Evolutionary conservation across 2,888 invertebrate species (phyloP).

Genomic region (Linnaemya vulpina): DNA sequence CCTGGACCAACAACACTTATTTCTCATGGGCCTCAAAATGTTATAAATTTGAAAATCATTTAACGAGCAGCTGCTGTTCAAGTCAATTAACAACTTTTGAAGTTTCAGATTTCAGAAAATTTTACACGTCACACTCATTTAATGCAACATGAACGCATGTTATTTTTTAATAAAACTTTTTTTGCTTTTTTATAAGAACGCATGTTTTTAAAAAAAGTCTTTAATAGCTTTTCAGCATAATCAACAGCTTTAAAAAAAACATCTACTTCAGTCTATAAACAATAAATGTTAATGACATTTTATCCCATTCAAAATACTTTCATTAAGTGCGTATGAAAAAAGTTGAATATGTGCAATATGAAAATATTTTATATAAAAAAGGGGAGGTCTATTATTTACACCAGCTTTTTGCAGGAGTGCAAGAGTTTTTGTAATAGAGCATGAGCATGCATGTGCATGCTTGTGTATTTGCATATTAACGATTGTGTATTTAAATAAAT

Average conservation of each 20-base stretch:
- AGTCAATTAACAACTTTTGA: not conserved
- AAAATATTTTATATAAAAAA: not conserved
- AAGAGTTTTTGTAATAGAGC: not conserved
- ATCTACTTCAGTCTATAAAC: slow-evolving; percentile 9
- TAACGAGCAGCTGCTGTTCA: not conserved
- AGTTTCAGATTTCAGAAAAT: not conserved
- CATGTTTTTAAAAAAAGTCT: not conserved
- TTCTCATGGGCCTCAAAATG: too few relatives aligned
- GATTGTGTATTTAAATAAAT: slow-evolving; percentile 21
- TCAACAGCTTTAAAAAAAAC: slow-evolving; percentile 30
- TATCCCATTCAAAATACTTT: slow-evolving; percentile 5
- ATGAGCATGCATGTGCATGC: not conserved
- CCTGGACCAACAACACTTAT: too few relatives aligned
- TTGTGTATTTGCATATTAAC: not conserved
- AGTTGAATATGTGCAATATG: not conserved
- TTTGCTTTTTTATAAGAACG: not conserved
- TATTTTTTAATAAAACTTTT: slow-evolving; percentile 3
- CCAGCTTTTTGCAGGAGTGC: not conserved
- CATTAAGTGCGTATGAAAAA: not conserved
- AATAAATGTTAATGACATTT: slow-evolving; percentile 59
- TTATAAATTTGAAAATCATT: too few relatives aligned
- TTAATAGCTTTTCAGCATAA: slow-evolving; percentile 27
- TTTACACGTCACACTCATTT: slow-evolving; percentile 44
- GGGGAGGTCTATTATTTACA: slow-evolving; percentile 17
- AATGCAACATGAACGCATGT: slow-evolving; percentile 45